Conservation (phyloP, 2,797 vertebrate species). For the Sternarchorhynchus goeldii region DNA sequence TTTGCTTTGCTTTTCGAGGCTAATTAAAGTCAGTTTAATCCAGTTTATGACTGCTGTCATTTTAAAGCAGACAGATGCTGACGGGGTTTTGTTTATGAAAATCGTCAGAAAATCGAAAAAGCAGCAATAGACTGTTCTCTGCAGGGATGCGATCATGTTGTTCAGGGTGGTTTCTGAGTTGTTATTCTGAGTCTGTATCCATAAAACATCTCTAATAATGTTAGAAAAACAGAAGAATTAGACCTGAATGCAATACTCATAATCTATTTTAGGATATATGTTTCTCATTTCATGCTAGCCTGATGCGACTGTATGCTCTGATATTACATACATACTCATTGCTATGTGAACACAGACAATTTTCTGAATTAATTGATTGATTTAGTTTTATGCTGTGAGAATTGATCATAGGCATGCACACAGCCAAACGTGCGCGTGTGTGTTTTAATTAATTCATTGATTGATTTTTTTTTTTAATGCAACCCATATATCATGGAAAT, state of each 20-base stretch:
- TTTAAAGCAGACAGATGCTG: neutral
- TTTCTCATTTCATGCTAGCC: neutral
- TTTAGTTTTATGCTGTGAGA: too few relatives aligned
- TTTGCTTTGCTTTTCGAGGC: neutral
- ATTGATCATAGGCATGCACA: too few relatives aligned
- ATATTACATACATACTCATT: neutral
- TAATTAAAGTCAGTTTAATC: neutral
- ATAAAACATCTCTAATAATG: conserved; percentile 37
- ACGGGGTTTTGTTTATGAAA: neutral
- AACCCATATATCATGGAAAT: too few relatives aligned
- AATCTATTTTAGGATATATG: neutral
- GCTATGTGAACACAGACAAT: too few relatives aligned
- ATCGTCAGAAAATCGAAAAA: neutral
- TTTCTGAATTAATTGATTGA: too few relatives aligned
- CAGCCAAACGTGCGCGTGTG: too few relatives aligned
- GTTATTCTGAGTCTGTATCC: conserved; percentile 19
- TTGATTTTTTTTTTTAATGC: too few relatives aligned
- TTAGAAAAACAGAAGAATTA: conserved; percentile 25
- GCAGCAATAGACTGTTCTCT: neutral
- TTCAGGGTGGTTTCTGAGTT: conserved; percentile 28
- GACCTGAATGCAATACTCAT: neutral
- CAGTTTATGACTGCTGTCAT: neutral
- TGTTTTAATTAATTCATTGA: too few relatives aligned
- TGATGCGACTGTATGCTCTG: neutral
- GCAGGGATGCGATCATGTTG: conserved; percentile 28